A percentile compares a stretch with the other conserved stretches of the same genome.
Evolutionary conservation across 2,797 vertebrate species (phyloP).

Genomic region (Enteromius anoplus): DNA sequence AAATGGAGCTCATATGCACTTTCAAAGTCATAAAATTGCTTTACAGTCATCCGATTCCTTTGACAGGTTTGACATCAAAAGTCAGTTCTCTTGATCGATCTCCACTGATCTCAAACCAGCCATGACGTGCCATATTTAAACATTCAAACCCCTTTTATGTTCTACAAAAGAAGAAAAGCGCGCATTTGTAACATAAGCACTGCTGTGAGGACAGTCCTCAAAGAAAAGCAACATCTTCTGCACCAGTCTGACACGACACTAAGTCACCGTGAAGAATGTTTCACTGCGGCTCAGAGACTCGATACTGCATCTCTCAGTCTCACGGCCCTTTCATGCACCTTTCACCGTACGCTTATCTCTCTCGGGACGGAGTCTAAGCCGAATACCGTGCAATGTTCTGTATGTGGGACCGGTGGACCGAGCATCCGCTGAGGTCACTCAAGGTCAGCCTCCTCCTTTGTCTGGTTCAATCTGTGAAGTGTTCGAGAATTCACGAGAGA

Average conservation of each 20-base stretch:
- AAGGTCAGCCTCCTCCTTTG: conserved; percentile 31
- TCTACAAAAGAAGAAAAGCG: not conserved
- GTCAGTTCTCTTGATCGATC: not conserved
- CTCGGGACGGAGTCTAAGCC: not conserved
- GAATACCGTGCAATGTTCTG: not conserved
- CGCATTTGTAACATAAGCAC: not conserved
- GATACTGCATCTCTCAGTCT: not conserved
- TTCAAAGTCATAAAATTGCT: not conserved
- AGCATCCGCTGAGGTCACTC: conserved; percentile 10
- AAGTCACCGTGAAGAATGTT: conserved; percentile 26
- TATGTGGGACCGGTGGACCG: not conserved
- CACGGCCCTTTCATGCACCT: not conserved
- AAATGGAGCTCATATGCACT: not conserved
- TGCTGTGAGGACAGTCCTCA: not conserved
- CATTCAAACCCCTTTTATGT: not conserved
- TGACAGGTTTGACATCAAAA: not conserved
- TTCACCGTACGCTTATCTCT: not conserved
- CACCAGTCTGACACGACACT: not conserved
- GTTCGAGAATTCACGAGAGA: conserved; percentile 13
- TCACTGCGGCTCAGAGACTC: not conserved
- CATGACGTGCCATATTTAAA: not conserved
- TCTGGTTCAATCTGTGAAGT: conserved; percentile 10
- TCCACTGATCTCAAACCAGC: not conserved
- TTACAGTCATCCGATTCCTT: not conserved
- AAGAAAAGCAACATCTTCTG: not conserved